These are phyloP conservation scores for Coenobita brevimanus DNA, from an alignment of 1,140 invertebrate species.

Conservation along the genomic window DNA sequence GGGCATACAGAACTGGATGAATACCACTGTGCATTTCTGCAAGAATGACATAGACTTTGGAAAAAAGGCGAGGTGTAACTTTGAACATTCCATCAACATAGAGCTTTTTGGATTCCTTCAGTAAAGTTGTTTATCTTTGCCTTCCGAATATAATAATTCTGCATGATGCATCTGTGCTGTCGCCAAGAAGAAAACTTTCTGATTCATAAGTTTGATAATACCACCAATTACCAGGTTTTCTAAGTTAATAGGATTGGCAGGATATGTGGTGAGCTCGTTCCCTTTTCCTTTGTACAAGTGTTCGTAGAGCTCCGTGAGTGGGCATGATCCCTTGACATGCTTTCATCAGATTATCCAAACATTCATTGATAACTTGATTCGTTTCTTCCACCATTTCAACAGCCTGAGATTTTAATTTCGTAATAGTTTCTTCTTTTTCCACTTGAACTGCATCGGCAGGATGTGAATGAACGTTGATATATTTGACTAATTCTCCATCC, in stretches of 20 bases:
- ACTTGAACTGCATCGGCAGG: constrained; percentile 13
- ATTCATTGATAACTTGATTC: constrained; percentile 14
- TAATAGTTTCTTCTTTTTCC: constrained; percentile 30
- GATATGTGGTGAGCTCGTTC: constrained; percentile 14
- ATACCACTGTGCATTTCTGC: constrained; percentile 1
- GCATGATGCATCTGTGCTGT: constrained; percentile 17
- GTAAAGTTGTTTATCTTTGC: constrained; percentile 40
- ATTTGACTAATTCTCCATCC: constrained; percentile 17
- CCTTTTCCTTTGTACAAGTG: constrained; percentile 19
- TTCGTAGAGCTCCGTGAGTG: constrained; percentile 8
- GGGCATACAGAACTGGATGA: constrained; percentile 10
- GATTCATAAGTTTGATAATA: constrained; percentile 34
- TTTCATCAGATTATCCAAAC: constrained; percentile 17
- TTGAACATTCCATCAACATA: constrained; percentile 19
- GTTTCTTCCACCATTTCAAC: constrained; percentile 20
- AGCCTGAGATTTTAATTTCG: constrained; percentile 31
- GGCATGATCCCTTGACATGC: constrained; percentile 23
- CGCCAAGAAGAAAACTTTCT: constrained; percentile 29
- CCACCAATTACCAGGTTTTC: constrained; percentile 3
- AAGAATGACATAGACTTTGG: constrained; percentile 33
- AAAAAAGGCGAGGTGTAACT: constrained; percentile 17
- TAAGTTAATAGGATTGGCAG: constrained; percentile 39
- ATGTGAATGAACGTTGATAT: constrained; percentile 15
- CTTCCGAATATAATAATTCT: constrained; percentile 40
- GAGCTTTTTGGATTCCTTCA: constrained; percentile 21